phyloP scores from a whole-genome alignment of 2,888 invertebrate genomes.

The Pterostichus niger region DNA sequence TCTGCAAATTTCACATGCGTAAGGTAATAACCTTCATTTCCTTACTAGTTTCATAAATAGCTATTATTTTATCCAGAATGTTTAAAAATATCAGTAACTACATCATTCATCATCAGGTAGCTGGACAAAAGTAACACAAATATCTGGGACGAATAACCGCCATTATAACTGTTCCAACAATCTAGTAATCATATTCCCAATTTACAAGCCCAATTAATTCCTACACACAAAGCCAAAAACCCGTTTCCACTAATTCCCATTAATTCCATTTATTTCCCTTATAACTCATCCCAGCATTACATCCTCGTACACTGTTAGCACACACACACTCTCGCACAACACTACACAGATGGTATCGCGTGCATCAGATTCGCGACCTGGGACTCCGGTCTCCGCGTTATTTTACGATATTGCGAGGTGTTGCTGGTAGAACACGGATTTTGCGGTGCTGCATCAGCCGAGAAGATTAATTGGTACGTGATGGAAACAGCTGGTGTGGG shows the following conservation, averaged over 20 bases:
- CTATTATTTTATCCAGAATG: no score
- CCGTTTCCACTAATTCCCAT: slow-evolving; percentile 52
- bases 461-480: slow-evolving; percentile 15
- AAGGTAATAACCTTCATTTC: no score
- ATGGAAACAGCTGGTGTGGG: background rate
- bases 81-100: no score
- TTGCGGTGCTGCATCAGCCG: slow-evolving; percentile 25
- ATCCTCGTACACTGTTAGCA: background rate
- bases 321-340: background rate
- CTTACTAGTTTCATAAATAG: no score
- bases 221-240: slow-evolving; percentile 53
- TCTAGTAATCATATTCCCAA: slow-evolving; percentile 43
- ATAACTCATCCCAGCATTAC: slow-evolving; percentile 34
- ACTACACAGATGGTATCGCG: slow-evolving; percentile 18
- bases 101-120: background rate
- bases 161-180: slow-evolving; percentile 48
- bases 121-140: slow-evolving; percentile 21
- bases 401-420: slow-evolving; percentile 49
- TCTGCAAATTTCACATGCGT: no score
- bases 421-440: slow-evolving; percentile 36
- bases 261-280: slow-evolving; percentile 53
- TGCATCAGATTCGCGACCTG: background rate
- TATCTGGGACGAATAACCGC: slow-evolving; percentile 7
- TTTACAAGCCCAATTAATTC: slow-evolving; percentile 45
- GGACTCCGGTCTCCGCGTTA: background rate